phyloP scores from a whole-genome alignment of 2,797 vertebrate species.

The Buceros bicornis region DNA sequence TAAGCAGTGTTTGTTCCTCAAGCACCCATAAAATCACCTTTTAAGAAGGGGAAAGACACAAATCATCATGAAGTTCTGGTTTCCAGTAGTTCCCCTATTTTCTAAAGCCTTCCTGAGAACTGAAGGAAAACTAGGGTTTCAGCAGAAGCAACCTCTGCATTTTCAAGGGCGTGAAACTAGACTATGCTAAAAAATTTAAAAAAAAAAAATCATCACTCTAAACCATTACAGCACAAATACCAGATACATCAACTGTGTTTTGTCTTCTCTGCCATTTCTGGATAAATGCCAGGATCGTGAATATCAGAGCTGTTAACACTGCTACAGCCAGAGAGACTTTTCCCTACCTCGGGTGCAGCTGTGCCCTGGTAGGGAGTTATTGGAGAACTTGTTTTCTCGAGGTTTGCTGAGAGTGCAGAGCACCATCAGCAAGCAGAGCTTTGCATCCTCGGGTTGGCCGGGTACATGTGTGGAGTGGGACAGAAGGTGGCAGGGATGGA shows the following conservation, averaged over 20 bases:
- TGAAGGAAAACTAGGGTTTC: background rate
- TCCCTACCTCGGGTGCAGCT: background rate
- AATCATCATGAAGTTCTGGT: constrained; percentile 1
- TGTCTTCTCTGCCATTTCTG: constrained; percentile 29
- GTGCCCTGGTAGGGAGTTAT: background rate
- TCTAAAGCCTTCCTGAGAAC: background rate
- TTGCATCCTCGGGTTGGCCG: background rate
- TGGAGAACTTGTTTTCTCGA: background rate
- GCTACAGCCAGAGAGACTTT: background rate
- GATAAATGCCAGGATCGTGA: constrained; percentile 17
- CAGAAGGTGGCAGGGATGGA: background rate
- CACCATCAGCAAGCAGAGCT: background rate
- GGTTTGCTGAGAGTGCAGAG: background rate
- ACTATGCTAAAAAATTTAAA: background rate
- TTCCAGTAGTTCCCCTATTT: background rate
- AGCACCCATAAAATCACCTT: background rate
- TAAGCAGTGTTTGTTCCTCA: background rate
- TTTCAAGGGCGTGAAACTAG: background rate
- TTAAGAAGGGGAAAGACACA: background rate
- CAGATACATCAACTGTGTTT: constrained; percentile 35
- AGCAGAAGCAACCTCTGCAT: background rate
- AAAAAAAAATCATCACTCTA: background rate
- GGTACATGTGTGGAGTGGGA: accelerated
- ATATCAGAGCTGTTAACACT: background rate
- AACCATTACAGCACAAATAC: background rate